A percentile compares a stretch with the other conserved stretches of the same genome.
Conservation (phyloP, 1,140 invertebrate genomes). For the Drosophila pseudoobscura region DNA sequence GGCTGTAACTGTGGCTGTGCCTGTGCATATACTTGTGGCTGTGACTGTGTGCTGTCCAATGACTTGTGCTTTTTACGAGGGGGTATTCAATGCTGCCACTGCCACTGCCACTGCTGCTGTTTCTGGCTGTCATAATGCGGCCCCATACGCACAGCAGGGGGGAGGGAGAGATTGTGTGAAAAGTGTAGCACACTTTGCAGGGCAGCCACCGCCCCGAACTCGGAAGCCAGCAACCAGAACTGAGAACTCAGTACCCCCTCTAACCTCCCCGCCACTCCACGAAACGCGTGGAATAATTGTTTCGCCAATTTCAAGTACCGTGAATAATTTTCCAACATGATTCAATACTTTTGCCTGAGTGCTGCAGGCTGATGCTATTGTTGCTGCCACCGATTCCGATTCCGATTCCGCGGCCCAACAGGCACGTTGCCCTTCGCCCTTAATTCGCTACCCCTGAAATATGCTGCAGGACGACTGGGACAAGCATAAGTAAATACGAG, state of each 20-base stretch:
- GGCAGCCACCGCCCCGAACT: constrained; percentile 45
- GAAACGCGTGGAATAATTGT: constrained; percentile 65
- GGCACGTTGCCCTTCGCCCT: constrained; percentile 48
- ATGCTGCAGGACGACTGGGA: constrained; percentile 54
- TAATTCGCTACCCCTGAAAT: constrained; percentile 59
- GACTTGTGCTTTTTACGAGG: constrained; percentile 71
- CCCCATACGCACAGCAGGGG: constrained; percentile 50
- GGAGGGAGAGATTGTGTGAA: constrained; percentile 33
- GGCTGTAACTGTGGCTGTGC: constrained; percentile 11
- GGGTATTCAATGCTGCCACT: constrained; percentile 8
- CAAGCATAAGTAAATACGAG: constrained; percentile 73
- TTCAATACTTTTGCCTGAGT: constrained; percentile 75
- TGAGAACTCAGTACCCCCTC: not conserved
- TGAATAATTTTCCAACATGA: constrained; percentile 80
- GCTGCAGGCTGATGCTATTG: constrained; percentile 27
- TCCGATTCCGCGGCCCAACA: constrained; percentile 25
- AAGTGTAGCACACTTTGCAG: constrained; percentile 73
- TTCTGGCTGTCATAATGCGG: constrained; percentile 68
- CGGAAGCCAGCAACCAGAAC: not conserved
- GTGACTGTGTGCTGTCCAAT: constrained; percentile 58
- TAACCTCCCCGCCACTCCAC: constrained; percentile 9
- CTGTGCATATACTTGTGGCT: constrained; percentile 11
- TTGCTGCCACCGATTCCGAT: too few species aligned
- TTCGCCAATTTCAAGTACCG: constrained; percentile 80
- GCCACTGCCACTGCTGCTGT: constrained; percentile 22